Evolutionary conservation across 2,888 invertebrate genomes (phyloP), one percentile per base, ranked within the genome.

Genomic region (Anthophora plumipes): DNA sequence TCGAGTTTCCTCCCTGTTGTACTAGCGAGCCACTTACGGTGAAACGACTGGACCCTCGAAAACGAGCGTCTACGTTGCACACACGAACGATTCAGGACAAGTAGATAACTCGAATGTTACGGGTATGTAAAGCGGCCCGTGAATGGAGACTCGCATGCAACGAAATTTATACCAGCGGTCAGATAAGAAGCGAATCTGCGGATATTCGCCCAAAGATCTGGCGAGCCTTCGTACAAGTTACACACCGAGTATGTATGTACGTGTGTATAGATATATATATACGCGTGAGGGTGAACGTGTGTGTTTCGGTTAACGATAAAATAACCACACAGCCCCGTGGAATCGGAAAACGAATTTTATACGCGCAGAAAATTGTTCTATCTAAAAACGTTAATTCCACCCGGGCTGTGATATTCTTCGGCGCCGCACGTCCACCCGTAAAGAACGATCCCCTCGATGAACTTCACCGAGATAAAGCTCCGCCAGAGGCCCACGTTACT

Each of bases 21-120:
- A 72, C 59, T 52, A 31, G 57, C 68, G 64, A 73, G 69, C 72
- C 87, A 84, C 80, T 84, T 84, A 83, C 73, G 63, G 43, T 59
- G 71, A 43, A 83, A 83, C 83, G 73, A 79, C 83, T 81, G 83
- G 79, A 83, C 82, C 83, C 82, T 83, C 82, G 80, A 87, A 85
- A 85, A 85, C 80, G 80, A 78, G 82, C 79, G 78, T 77, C 71
- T 59, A 71, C 85, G 82, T 79, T 80, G 80, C 74, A 37, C 31
- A 31, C 54, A 67, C 25, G 77, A 20, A 72, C 82, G 77, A 77
- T 76, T 61, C 82, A 37, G 73, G 52, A 76, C 81, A 64, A 77
- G 73, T 67, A 77, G 83, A 82, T 83, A 82, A 82, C 70, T 78
- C 66, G 60, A 63, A 82, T 52, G 64, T 70, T 77, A 77, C 82